Evolutionary conservation across 2,113 vertebrate species (phyloP).

Genomic region (Montifringilla adamsi): DNA sequence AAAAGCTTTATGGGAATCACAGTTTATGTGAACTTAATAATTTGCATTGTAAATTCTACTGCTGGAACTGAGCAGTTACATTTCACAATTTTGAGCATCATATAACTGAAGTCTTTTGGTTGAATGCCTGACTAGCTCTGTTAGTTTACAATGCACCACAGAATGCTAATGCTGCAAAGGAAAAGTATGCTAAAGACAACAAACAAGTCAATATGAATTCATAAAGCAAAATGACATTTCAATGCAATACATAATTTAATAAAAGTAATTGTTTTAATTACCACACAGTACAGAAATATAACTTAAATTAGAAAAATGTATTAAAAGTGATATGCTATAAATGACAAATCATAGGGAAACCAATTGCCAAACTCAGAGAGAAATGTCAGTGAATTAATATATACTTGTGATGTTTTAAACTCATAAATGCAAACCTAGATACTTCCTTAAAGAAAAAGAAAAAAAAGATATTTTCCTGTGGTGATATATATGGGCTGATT

Average conservation of each 20-base stretch:
- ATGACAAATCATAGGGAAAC: not conserved
- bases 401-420: not conserved
- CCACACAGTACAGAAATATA: not conserved
- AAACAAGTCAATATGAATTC: not conserved
- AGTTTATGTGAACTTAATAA: not conserved
- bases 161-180: not conserved
- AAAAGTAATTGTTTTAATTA: not conserved
- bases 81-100: not conserved
- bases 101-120: not conserved
- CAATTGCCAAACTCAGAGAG: not conserved
- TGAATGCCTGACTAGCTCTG: not conserved
- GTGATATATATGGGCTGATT: not conserved
- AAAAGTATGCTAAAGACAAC: not conserved
- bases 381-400: not conserved
- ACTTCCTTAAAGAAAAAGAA: not conserved
- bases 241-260: not conserved
- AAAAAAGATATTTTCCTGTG: not conserved
- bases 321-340: not conserved
- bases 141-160: not conserved
- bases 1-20: not conserved
- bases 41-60: not conserved
- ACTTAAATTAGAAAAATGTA: not conserved
- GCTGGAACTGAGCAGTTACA: not conserved
- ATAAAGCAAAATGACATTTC: conserved; percentile 1
- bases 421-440: not conserved